Evolutionary conservation across 2,888 invertebrate genomes (phyloP).

Genomic region (Eilema caniola): DNA sequence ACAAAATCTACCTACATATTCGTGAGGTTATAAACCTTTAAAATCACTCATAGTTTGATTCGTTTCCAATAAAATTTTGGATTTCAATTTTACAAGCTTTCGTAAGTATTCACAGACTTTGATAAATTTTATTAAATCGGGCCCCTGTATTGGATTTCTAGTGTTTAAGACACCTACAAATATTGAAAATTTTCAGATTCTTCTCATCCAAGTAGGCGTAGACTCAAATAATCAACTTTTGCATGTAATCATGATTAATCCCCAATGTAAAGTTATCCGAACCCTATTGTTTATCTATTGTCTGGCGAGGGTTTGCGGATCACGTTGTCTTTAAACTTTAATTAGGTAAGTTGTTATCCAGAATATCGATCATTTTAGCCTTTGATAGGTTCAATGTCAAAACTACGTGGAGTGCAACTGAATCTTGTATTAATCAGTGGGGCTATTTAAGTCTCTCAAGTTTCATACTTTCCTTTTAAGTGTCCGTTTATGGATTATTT

Average conservation of each 20-base stretch:
- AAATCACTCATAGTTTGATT: too few species aligned
- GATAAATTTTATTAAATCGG: too few species aligned
- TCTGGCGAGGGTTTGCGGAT: slow-evolving; percentile 44
- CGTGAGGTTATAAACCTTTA: too few species aligned
- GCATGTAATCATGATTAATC: slow-evolving; percentile 45
- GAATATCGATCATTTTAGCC: slow-evolving; percentile 45
- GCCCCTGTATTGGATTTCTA: neutral
- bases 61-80: too few species aligned
- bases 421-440: slow-evolving; percentile 26
- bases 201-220: neutral
- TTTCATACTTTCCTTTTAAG: neutral
- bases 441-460: neutral
- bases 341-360: slow-evolving; percentile 51
- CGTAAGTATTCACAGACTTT: too few species aligned
- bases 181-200: neutral
- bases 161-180: neutral
- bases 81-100: too few species aligned
- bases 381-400: slow-evolving; percentile 53
- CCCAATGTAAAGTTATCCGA: slow-evolving; percentile 35
- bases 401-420: slow-evolving; percentile 34
- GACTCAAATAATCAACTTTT: slow-evolving; percentile 41
- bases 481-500: neutral
- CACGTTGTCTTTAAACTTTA: slow-evolving; percentile 52
- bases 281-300: slow-evolving; percentile 50
- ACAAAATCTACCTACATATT: too few species aligned